phyloP scores from a whole-genome alignment of 2,888 invertebrate species.

The Epinotia brunnichana region DNA sequence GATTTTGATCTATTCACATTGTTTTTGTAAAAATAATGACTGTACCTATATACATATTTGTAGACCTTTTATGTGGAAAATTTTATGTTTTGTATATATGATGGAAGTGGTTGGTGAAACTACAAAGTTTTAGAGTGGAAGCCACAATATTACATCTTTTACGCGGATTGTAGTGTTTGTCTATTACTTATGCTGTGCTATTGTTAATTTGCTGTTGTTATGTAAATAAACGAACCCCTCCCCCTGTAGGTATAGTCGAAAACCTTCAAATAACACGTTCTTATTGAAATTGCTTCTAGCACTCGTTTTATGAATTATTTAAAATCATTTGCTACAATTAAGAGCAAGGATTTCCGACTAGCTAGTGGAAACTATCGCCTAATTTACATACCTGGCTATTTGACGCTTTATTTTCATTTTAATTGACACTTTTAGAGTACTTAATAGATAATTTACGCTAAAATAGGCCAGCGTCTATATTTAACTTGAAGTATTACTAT shows the following conservation, averaged over 20 bases:
- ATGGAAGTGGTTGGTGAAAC: too few relatives aligned
- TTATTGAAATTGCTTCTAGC: conserved; percentile 19
- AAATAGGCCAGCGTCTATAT: too few relatives aligned
- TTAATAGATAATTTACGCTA: too few relatives aligned
- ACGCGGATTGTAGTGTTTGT: not conserved
- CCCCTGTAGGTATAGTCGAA: not conserved
- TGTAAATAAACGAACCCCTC: not conserved
- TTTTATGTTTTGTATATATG: too few relatives aligned
- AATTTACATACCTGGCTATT: conserved; percentile 36
- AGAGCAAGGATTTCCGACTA: conserved; percentile 37
- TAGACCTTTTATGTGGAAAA: too few relatives aligned
- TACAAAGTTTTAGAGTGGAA: too few relatives aligned
- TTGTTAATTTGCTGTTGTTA: not conserved
- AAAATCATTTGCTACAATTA: conserved; percentile 29
- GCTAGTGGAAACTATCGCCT: conserved; percentile 21
- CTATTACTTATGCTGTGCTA: too few relatives aligned
- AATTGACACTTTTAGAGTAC: not conserved
- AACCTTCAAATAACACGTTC: conserved; percentile 32
- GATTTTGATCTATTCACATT: too few relatives aligned
- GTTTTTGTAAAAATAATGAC: too few relatives aligned
- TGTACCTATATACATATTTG: too few relatives aligned
- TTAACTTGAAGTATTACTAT: too few relatives aligned
- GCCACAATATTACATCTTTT: not conserved
- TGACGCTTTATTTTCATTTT: not conserved
- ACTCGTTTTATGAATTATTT: conserved; percentile 18